phyloP scores from a whole-genome alignment of 2,797 vertebrate genomes.

The Hyperoplus immaculatus region DNA sequence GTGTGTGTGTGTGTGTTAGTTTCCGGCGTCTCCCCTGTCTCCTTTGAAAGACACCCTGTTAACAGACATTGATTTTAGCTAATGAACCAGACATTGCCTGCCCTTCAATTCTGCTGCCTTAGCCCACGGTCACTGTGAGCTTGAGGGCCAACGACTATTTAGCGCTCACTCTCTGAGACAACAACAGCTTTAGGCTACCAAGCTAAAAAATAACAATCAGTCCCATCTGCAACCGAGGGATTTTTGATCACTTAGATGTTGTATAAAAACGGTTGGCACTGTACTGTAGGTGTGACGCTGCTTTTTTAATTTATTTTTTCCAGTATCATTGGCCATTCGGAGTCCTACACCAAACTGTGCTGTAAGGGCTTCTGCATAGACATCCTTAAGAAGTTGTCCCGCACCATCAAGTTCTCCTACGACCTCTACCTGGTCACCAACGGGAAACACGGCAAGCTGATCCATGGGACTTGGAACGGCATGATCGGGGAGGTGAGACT shows the following conservation, averaged over 20 bases:
- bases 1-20: constrained; percentile 32
- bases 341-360: constrained; percentile 96
- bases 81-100: constrained; percentile 65
- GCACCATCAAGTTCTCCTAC: constrained; percentile 95
- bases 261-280: constrained; percentile 15
- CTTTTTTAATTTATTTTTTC: constrained; percentile 24
- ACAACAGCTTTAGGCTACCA: constrained; percentile 19
- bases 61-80: constrained; percentile 70
- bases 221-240: not conserved
- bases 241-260: constrained; percentile 30
- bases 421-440: constrained; percentile 99
- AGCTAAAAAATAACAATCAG: constrained; percentile 49
- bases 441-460: constrained; percentile 96
- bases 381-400: constrained; percentile 97
- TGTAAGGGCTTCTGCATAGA: constrained; percentile 99
- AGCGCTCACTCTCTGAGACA: constrained; percentile 30
- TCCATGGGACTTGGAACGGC: constrained; percentile 96
- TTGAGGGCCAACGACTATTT: constrained; percentile 26
- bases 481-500: constrained; percentile 98
- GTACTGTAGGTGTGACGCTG: constrained; percentile 12
- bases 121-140: constrained; percentile 42
- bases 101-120: constrained; percentile 53
- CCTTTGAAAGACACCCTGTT: constrained; percentile 55
- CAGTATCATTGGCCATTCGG: constrained; percentile 84
- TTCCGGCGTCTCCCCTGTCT: constrained; percentile 38